phyloP scores from a whole-genome alignment of 2,113 vertebrate species.

The Oncorhynchus mykiss region DNA sequence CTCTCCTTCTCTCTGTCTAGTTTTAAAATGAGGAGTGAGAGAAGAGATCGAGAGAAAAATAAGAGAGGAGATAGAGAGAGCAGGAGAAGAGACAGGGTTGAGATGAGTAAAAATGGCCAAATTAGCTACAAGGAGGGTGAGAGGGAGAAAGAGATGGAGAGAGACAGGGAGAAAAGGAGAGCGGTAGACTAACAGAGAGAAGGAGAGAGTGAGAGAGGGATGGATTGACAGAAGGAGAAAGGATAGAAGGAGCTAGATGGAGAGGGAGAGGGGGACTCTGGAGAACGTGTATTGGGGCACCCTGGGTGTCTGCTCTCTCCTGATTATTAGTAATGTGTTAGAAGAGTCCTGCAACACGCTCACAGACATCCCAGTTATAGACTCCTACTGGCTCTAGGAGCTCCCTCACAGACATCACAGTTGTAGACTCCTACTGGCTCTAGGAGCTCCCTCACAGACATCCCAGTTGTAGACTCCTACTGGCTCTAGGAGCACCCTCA shows the following conservation, averaged over 20 bases:
- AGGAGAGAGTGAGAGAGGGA: too few species aligned
- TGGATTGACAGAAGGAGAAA: too few species aligned
- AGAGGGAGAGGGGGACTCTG: conserved; percentile 31
- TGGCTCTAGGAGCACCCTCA: conserved; percentile 43
- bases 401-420: conserved; percentile 48
- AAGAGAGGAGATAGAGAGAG: not conserved
- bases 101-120: conserved; percentile 9
- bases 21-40: too few species aligned
- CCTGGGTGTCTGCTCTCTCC: conserved; percentile 45
- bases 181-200: not conserved
- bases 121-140: not conserved
- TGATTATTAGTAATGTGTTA: conserved; percentile 63
- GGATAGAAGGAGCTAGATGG: too few species aligned
- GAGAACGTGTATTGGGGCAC: conserved; percentile 49
- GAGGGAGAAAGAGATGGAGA: not conserved
- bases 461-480: too few species aligned
- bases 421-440: conserved; percentile 35
- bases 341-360: conserved; percentile 56
- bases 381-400: conserved; percentile 50
- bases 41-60: too few species aligned
- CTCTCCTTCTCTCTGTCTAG: not conserved
- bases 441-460: not conserved
- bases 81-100: not conserved
- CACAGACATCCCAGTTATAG: conserved; percentile 46
- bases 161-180: not conserved